Percentiles rank a stretch among this genome's conserved stretches.
These are phyloP conservation scores for Hydrophis major DNA, from an alignment of 2,797 vertebrate genomes.

Conservation along the genomic window DNA sequence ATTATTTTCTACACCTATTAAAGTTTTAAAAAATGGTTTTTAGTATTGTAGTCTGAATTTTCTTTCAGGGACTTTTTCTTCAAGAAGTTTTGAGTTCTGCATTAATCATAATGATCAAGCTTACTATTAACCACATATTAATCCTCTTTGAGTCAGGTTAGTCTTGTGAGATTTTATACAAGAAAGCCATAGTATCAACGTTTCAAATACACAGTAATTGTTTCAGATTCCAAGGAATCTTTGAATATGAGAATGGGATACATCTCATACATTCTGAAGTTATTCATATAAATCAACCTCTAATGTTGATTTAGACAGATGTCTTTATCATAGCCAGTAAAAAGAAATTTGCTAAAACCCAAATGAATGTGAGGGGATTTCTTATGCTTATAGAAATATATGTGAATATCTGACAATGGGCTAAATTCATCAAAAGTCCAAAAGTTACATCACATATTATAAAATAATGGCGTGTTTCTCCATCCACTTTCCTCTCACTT, in stretches of 20 bases:
- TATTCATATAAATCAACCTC: neutral
- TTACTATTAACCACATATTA: neutral
- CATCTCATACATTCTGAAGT: neutral
- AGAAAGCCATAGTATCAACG: neutral
- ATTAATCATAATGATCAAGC: neutral
- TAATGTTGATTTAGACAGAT: neutral
- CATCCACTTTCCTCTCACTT: fast-evolving
- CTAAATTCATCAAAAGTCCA: neutral
- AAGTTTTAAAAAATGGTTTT: neutral
- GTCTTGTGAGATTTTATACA: neutral
- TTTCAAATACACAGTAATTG: neutral
- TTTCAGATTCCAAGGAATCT: neutral
- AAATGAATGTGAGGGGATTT: conserved; percentile 4
- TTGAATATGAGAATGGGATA: neutral
- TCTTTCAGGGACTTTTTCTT: neutral
- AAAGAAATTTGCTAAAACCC: conserved; percentile 16
- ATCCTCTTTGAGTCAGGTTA: neutral
- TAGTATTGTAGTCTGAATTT: neutral
- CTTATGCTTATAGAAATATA: conserved; percentile 31
- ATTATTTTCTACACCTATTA: neutral
- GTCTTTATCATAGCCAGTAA: neutral
- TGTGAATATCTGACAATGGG: conserved; percentile 14
- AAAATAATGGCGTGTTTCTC: neutral
- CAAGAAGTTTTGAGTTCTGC: neutral
- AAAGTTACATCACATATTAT: fast-evolving